These are phyloP conservation scores for Etheostoma perlongum DNA, from an alignment of 2,797 vertebrate species.

Conservation along the genomic window DNA sequence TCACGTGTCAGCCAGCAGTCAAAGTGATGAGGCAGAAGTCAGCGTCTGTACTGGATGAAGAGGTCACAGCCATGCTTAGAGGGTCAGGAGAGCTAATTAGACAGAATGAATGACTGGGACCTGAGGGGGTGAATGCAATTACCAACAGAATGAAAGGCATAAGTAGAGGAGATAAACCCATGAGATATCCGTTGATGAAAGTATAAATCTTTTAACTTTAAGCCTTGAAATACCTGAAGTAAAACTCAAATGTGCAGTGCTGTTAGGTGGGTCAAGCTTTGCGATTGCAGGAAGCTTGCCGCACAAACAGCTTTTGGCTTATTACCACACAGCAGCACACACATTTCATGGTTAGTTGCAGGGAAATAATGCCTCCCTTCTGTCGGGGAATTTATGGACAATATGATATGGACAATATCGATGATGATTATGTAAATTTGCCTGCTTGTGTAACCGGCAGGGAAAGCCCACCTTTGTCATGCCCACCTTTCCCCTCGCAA, in stretches of 20 bases:
- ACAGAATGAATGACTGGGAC: constrained; percentile 68
- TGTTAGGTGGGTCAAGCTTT: constrained; percentile 14
- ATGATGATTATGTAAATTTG: no score
- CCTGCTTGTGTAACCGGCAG: no score
- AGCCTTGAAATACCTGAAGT: constrained; percentile 42
- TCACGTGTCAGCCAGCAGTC: constrained; percentile 51
- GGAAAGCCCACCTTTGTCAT: no score
- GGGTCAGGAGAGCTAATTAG: constrained; percentile 79
- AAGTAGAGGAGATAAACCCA: constrained; percentile 60
- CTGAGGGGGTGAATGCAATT: constrained; percentile 71
- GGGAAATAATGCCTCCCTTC: constrained; percentile 18
- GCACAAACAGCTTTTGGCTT: constrained; percentile 34
- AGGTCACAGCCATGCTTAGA: constrained; percentile 64
- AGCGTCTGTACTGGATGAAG: constrained; percentile 61
- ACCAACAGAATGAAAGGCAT: constrained; percentile 60
- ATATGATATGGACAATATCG: background rate
- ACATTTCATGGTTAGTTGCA: constrained; percentile 2
- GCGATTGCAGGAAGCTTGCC: constrained; percentile 7
- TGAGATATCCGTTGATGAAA: constrained; percentile 50
- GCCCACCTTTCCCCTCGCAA: no score
- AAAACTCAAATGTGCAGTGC: constrained; percentile 42
- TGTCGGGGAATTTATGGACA: constrained; percentile 33
- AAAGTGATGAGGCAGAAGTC: constrained; percentile 67
- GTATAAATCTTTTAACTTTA: constrained; percentile 35
- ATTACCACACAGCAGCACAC: constrained; percentile 26